Conservation (phyloP, 2,888 invertebrate species). For the Cephalotes varians region DNA sequence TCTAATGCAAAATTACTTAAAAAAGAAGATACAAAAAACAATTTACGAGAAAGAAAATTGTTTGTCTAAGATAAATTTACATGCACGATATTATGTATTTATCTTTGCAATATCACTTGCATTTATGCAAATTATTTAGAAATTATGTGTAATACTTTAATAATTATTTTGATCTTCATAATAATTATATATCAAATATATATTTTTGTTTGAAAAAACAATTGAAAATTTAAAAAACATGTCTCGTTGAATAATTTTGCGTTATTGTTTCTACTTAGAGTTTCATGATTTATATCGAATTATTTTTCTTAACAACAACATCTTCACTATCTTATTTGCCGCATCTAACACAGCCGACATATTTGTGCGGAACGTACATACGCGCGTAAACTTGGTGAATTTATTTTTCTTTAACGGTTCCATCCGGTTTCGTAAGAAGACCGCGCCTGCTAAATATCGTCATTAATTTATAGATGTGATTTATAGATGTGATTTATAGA, state of each 20-base stretch:
- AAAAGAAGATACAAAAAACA: background rate
- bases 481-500: background rate
- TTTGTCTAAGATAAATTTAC: background rate
- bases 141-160: no score
- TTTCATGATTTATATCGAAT: background rate
- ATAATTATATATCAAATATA: constrained; percentile 4
- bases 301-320: background rate
- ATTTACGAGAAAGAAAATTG: background rate
- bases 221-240: background rate
- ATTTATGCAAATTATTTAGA: no score
- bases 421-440: constrained; percentile 57
- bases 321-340: background rate
- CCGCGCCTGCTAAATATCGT: constrained; percentile 3
- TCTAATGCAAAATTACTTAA: background rate
- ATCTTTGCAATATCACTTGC: no score
- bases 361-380: background rate
- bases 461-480: constrained; percentile 8
- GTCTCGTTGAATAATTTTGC: background rate
- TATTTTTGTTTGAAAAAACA: background rate
- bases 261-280: background rate
- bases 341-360: no score
- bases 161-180: no score
- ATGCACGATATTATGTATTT: no score
- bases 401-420: constrained; percentile 52
- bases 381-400: constrained; percentile 18